Evolutionary conservation across 2,113 vertebrate species (phyloP), one percentile per base, ranked within the genome.

Genomic region (Pandion haliaetus): DNA sequence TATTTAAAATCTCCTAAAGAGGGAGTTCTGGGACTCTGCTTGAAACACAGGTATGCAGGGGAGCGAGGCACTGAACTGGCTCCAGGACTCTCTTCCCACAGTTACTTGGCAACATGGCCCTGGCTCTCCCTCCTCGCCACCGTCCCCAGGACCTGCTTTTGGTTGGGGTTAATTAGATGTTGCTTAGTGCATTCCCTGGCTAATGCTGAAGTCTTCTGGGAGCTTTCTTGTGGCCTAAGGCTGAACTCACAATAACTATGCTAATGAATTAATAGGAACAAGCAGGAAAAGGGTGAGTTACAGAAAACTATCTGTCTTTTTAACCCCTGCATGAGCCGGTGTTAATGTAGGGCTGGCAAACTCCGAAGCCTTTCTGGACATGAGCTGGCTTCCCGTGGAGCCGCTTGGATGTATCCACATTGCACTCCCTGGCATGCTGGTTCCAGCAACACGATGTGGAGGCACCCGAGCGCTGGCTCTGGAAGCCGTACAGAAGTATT

Each of bases 151-250:
- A 97, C 93, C 88, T 93, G 95, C 85, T 90, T 92, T 90, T 93
- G 95, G 92, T 83, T 81, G 93, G 88, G 97, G 97, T 97, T 97
- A 97, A 97, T 97, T 97, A 94, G 97, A 90, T 94, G 97, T 94
- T 96, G 79, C 95, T 97, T 86, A 63, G 93, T 59, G 90, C 88
- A 74, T 90, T 96, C 96, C 93, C 96, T 74, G 79, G 82, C 96
- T 83, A 92, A 90, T 6, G n/a, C 74, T 90, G 14, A 90, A 96
- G 52, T 90, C 97, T 94, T 96, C 92, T 93, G 96, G 97, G 95
- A 96, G 85, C 59, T 93, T 92, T 81, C 90, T 71, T 66, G 82
- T 93, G 93, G 95, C 94, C 96, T 92, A 78, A 94, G 96, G 95
- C 95, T 96, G 93, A 96, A 92, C 95, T 97, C 92, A 94, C 92